Percentiles rank a stretch among this genome's conserved stretches.
phyloP scores from a whole-genome alignment of 2,113 vertebrate genomes.

The Mus musculus region GRCm39 chr5:45328501-45329000 shows the following conservation, averaged over 20 bases:
- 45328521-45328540: background rate
- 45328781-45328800: background rate
- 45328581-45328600: background rate
- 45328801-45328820: background rate
- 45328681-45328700: background rate
- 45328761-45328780: background rate
- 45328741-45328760: background rate
- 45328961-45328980: background rate
- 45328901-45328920: too few relatives aligned
- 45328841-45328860: background rate
- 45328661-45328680: background rate
- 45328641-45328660: background rate
- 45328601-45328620: background rate
- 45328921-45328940: background rate
- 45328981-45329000: background rate
- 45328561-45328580: background rate
- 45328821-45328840: conserved; percentile 24
- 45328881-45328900: background rate
- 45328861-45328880: background rate
- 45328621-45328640: background rate
- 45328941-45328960: background rate
- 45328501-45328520: background rate
- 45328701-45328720: background rate
- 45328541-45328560: background rate
- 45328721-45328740: background rate